phyloP scores from a whole-genome alignment of 2,113 vertebrate genomes.

The Narcine bancroftii region DNA sequence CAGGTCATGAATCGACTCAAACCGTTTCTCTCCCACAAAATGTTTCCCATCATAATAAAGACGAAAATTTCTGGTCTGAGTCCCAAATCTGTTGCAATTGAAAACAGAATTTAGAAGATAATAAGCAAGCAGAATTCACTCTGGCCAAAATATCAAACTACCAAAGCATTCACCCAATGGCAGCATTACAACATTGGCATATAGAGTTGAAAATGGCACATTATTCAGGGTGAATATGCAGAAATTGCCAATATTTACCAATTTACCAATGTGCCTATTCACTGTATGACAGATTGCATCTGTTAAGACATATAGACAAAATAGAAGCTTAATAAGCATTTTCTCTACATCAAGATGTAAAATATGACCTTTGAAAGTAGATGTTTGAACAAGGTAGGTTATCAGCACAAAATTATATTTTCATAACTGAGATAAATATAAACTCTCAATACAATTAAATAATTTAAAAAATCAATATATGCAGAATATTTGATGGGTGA shows the following conservation, averaged over 20 bases:
- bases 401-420: neutral
- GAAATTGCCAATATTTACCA: neutral
- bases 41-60: constrained; percentile 79
- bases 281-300: neutral
- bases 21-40: constrained; percentile 78
- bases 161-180: constrained; percentile 44
- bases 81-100: constrained; percentile 73
- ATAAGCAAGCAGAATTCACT: constrained; percentile 40
- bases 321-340: neutral
- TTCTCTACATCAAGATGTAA: neutral
- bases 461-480: neutral
- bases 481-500: neutral
- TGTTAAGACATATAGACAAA: neutral
- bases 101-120: constrained; percentile 43
- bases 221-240: constrained; percentile 37
- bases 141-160: constrained; percentile 47
- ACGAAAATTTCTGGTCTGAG: constrained; percentile 78
- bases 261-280: neutral
- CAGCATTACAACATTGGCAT: constrained; percentile 45
- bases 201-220: constrained; percentile 45
- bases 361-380: neutral
- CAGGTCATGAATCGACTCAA: constrained; percentile 79
- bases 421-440: neutral
- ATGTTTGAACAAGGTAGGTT: neutral
- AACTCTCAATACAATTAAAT: neutral